Base-by-base conservation (phyloP, 2,113 vertebrate species). In the Plectropomus leopardus region DNA sequence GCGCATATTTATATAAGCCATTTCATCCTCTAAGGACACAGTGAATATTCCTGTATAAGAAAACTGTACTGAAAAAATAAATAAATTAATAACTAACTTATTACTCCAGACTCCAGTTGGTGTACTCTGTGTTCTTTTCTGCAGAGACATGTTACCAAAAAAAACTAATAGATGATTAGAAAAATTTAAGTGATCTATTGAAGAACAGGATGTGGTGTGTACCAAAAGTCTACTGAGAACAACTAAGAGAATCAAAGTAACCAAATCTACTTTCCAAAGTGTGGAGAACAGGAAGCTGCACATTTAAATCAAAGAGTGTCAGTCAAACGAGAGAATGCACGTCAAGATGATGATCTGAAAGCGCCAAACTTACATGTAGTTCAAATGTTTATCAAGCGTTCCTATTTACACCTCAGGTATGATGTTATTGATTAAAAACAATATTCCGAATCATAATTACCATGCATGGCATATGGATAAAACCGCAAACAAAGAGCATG, bases 301-400 rank as follows among this genome's bases (percentile, higher is more conserved):
- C 10, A 36, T 57, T 40, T 14, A 44, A 24, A 71, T 61, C 83
- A 73, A 5, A 83, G 74, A 81, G 55, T 57, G 13, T 57, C 4
- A 63, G 40, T 72, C 40, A 32, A 44, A 28, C 68, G 64, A 77
- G 78, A 24, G 14, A 10, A 44, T n/a, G n/a, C n/a, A n/a, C n/a
- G n/a, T n/a, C n/a, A n/a, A n/a, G n/a, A n/a, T n/a, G n/a, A n/a
- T n/a, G n/a, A n/a, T n/a, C n/a, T n/a, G n/a, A n/a, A n/a, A n/a
- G n/a, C n/a, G n/a, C n/a, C n/a, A n/a, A n/a, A n/a, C n/a, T n/a
- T n/a, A n/a, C n/a, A n/a, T n/a, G n/a, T n/a, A n/a, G n/a, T n/a
- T n/a, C n/a, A n/a, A n/a, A n/a, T n/a, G n/a, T n/a, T n/a, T n/a
- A n/a, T n/a, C n/a, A n/a, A n/a, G n/a, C n/a, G n/a, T n/a, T n/a